phyloP scores from a whole-genome alignment of 2,797 vertebrate species.

The Lagothrix lagotricha region DNA sequence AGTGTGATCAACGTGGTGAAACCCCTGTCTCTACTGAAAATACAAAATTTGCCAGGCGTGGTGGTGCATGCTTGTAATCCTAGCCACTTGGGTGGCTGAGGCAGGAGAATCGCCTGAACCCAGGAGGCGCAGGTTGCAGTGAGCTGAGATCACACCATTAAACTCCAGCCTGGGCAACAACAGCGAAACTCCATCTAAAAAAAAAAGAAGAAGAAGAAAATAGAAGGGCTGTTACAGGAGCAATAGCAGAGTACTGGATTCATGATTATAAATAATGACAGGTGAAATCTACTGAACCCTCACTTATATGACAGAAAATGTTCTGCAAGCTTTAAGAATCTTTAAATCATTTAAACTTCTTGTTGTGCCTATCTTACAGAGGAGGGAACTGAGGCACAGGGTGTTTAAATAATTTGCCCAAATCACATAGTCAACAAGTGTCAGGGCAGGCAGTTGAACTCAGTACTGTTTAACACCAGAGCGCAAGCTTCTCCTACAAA shows the following conservation, averaged over 20 bases:
- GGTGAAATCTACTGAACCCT: neutral
- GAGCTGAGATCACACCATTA: neutral
- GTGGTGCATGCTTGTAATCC: no score
- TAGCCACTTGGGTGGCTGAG: neutral
- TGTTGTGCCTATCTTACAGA: neutral
- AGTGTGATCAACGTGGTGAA: neutral
- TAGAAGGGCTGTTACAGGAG: neutral
- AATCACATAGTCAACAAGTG: neutral
- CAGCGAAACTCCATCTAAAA: neutral
- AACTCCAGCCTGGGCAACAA: neutral
- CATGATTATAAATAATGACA: neutral
- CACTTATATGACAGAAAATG: neutral
- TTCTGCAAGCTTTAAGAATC: neutral
- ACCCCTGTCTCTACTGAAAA: neutral
- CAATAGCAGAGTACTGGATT: neutral
- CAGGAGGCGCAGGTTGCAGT: neutral
- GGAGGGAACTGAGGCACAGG: neutral
- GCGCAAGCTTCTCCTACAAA: neutral
- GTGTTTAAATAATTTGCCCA: neutral
- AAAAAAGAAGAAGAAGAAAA: neutral
- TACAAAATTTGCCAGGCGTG: neutral
- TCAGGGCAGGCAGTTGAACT: neutral
- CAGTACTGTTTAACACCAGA: neutral
- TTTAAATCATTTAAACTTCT: neutral
- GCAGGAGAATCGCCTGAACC: neutral